A percentile compares a stretch with the other conserved stretches of the same genome.
phyloP scores from a whole-genome alignment of 2,888 invertebrate genomes.

The Mesopsocus fuscifrons region DNA sequence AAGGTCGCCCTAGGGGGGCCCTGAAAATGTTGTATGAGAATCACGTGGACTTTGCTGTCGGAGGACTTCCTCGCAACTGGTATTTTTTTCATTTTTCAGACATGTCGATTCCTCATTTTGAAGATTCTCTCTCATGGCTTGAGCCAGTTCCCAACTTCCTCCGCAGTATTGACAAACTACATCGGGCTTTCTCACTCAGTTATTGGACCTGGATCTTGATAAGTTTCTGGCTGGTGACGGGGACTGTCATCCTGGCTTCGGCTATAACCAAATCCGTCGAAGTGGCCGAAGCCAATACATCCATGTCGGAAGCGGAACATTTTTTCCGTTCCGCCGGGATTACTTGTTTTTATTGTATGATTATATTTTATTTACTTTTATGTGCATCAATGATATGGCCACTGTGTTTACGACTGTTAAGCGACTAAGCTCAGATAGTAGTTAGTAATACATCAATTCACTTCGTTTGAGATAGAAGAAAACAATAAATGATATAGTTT shows the following conservation, averaged over 20 bases:
- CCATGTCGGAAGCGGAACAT: too few species aligned
- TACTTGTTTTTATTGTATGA: too few species aligned
- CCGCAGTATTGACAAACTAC: neutral
- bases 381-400: too few species aligned
- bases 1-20: neutral
- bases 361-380: too few species aligned
- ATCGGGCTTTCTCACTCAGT: neutral
- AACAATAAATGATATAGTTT: too few species aligned
- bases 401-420: too few species aligned
- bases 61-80: neutral
- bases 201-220: neutral
- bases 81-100: neutral
- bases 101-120: neutral
- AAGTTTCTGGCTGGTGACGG: neutral
- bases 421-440: too few species aligned
- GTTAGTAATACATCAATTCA: too few species aligned
- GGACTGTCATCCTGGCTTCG: neutral
- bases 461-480: too few species aligned
- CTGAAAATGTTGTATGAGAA: neutral
- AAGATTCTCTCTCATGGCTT: neutral
- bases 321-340: too few species aligned
- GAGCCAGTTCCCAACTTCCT: neutral
- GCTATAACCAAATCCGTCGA: neutral
- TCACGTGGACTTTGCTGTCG: neutral
- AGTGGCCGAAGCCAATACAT: neutral